A percentile compares a stretch with the other conserved stretches of the same genome.
Evolutionary conservation across 2,888 invertebrate species (phyloP).

Genomic region (Teinopalpus imperialis): DNA sequence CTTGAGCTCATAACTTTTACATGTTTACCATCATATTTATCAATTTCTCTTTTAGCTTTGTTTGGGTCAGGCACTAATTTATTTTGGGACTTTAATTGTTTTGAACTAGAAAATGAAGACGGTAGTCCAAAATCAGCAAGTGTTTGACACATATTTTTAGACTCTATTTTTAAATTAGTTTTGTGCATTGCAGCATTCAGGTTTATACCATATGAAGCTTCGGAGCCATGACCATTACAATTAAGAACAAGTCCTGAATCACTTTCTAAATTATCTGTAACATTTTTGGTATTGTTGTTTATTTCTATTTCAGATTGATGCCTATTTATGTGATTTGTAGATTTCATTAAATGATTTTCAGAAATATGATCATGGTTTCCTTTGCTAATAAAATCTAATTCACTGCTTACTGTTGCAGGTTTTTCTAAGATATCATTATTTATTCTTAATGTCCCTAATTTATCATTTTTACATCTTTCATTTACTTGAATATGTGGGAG

Average conservation of each 20-base stretch:
- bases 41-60: conserved; percentile 1
- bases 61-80: conserved; percentile 2
- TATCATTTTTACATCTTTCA: background rate
- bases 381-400: background rate
- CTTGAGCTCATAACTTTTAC: background rate
- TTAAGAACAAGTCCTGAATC: background rate
- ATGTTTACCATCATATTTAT: background rate
- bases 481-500: background rate
- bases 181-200: background rate
- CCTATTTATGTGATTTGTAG: background rate
- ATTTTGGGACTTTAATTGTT: conserved; percentile 27
- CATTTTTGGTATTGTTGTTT: background rate
- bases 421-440: no score
- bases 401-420: background rate
- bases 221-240: background rate
- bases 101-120: conserved; percentile 41
- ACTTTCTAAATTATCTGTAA: background rate
- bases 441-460: background rate
- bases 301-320: background rate
- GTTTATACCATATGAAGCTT: background rate
- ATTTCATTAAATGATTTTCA: background rate
- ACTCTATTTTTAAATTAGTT: conserved; percentile 1
- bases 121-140: conserved; percentile 45
- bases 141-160: conserved; percentile 27
- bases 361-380: background rate